Conservation (phyloP, 2,888 invertebrate species). For the Horisme vitalbata region DNA sequence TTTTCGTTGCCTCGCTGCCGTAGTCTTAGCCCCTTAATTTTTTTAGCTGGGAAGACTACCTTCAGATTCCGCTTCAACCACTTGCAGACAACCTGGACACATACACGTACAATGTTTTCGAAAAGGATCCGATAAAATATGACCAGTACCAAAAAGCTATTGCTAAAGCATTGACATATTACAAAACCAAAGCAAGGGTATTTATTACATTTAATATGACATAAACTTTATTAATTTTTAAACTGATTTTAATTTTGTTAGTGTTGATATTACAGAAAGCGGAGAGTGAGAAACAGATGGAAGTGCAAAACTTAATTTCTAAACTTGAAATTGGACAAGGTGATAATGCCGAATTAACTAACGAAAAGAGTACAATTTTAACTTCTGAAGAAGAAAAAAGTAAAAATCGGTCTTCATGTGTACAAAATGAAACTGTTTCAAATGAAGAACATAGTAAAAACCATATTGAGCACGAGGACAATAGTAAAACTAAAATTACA, state of each 20-base stretch:
- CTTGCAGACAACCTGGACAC: slow-evolving; percentile 97
- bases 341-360: slow-evolving; percentile 20
- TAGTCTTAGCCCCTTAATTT: not conserved
- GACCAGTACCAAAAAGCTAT: slow-evolving; percentile 93
- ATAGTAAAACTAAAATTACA: not conserved
- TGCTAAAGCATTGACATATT: slow-evolving; percentile 85
- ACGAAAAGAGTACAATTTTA: not conserved
- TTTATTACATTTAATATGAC: not conserved
- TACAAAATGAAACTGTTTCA: not conserved
- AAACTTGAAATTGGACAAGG: slow-evolving; percentile 55
- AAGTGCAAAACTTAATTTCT: slow-evolving; percentile 76
- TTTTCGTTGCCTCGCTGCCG: no score
- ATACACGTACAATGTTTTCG: slow-evolving; percentile 98
- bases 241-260: not conserved
- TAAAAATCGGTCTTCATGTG: not conserved
- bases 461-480: not conserved
- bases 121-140: slow-evolving; percentile 98
- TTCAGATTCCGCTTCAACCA: slow-evolving; percentile 96
- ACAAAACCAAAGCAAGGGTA: slow-evolving; percentile 42
- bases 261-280: slow-evolving; percentile 19
- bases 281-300: slow-evolving; percentile 14
- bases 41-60: slow-evolving; percentile 94
- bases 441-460: not conserved
- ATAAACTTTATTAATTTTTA: not conserved
- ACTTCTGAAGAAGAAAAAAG: not conserved